Percentiles rank a stretch among this genome's conserved stretches.
Conservation (phyloP, 1,140 invertebrate species). For the Drosophila funebris region DNA sequence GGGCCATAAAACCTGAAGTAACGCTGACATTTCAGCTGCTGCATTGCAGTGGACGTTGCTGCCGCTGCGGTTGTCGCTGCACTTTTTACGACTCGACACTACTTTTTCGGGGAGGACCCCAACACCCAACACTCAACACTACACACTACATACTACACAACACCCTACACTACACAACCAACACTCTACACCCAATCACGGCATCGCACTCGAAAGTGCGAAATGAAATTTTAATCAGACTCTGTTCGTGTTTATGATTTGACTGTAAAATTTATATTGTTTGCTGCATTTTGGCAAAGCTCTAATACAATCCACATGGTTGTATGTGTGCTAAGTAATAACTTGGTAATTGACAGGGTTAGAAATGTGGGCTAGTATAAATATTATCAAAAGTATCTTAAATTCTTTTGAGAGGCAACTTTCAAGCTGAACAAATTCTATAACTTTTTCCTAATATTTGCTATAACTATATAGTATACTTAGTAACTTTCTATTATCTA, state of each 20-base stretch:
- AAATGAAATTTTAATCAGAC: slow-evolving; percentile 52
- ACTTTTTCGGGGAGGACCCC: slow-evolving; percentile 38
- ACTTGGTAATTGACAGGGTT: neutral
- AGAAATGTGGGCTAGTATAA: neutral
- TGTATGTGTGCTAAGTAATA: neutral
- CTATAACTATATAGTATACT: no score
- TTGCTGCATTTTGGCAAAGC: slow-evolving; percentile 12
- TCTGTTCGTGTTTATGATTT: slow-evolving; percentile 40
- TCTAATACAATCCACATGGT: slow-evolving; percentile 1
- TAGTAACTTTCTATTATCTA: no score
- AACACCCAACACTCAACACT: neutral
- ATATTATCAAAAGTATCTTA: neutral
- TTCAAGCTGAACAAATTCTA: no score
- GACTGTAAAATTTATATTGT: slow-evolving; percentile 8
- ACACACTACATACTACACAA: no score
- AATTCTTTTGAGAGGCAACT: neutral
- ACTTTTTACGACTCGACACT: slow-evolving; percentile 58
- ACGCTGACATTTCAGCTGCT: slow-evolving; percentile 71
- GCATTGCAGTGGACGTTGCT: slow-evolving; percentile 66
- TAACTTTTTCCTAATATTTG: no score
- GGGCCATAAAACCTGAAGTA: slow-evolving; percentile 63
- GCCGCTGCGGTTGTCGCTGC: slow-evolving; percentile 36
- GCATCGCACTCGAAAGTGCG: slow-evolving; percentile 33
- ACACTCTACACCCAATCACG: slow-evolving; percentile 24
- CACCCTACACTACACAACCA: neutral